Conservation (phyloP, 2,797 vertebrate genomes). For the Scyliorhinus canicula region DNA sequence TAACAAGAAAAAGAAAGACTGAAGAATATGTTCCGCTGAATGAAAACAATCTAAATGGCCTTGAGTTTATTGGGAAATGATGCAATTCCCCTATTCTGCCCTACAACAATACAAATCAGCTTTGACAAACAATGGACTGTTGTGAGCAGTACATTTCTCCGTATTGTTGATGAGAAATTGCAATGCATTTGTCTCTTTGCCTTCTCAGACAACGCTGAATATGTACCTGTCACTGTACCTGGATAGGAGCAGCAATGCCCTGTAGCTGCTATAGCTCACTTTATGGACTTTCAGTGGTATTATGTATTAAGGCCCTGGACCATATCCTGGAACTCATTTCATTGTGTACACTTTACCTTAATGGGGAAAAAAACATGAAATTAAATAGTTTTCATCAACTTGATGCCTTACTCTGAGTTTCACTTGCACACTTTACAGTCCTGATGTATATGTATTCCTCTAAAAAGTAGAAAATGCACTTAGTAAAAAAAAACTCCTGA, state of each 20-base stretch:
- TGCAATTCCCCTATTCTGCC: constrained; percentile 67
- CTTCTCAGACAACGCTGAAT: constrained; percentile 63
- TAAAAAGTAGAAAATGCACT: not conserved
- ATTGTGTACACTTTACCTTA: constrained; percentile 30
- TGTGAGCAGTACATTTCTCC: constrained; percentile 73
- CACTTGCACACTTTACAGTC: not conserved
- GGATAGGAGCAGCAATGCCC: constrained; percentile 57
- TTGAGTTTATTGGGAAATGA: constrained; percentile 60
- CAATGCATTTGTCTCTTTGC: constrained; percentile 73
- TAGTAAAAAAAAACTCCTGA: constrained; percentile 23
- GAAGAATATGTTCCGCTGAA: constrained; percentile 46
- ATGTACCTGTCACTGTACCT: constrained; percentile 59
- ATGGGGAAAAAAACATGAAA: constrained; percentile 55
- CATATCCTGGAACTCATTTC: constrained; percentile 61
- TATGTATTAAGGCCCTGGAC: constrained; percentile 74
- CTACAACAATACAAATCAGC: constrained; percentile 74
- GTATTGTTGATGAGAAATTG: constrained; percentile 74
- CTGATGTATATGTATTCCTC: not conserved
- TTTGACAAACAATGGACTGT: constrained; percentile 67
- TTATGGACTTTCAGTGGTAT: constrained; percentile 71
- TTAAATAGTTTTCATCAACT: constrained; percentile 64
- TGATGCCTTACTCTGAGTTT: constrained; percentile 18
- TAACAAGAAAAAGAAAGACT: constrained; percentile 43
- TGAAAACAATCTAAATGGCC: constrained; percentile 63
- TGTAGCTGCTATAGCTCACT: constrained; percentile 58